Base-by-base conservation (phyloP, 2,888 invertebrate genomes). In the Eupithecia dodoneata region DNA sequence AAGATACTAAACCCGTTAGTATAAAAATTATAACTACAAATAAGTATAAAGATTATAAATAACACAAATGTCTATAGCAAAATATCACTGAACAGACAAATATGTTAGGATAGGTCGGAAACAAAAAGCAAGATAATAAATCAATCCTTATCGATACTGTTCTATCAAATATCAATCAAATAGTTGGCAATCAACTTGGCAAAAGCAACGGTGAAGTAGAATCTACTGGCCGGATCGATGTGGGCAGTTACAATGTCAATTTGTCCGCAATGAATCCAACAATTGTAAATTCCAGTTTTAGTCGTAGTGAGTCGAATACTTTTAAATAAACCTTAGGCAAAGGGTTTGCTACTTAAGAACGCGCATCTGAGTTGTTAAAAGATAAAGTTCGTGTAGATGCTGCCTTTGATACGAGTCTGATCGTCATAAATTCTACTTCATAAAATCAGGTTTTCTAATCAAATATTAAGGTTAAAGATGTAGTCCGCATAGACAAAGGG, bases 251-350 rank as follows among this genome's bases (percentile, higher is more conserved):
- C 79, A 66, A 72, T 75, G 76, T 79, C 78, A 81, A 80, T 81
- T 79, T 79, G 79, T 81, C 77, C 65, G 76, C 79, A 81, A 81
- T 81, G 78, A 79, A 73, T 79, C 66, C 74, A 77, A 78, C 78
- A 74, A 74, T 76, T 72, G 44, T 74, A 75, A 65, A 77, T 74
- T 76, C 74, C 67, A 47, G 72, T 78, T 72, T 41, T 69, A 78
- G 30, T 12, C 63, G 3, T 59, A 10, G 18, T 59, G 71, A 75
- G 30, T 70, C 71, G 44, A 66, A 72, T 67, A 67, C 47, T 59
- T 59, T 59, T 71, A 45, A 66, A 42, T 66, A 15, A 42, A 42
- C 42, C 66, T 66, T 66, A 15, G 15, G 3, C 15, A 15, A 15
- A 66, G 6, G 9, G 4, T 42, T 65, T 41, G 30, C 10, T 4